A percentile compares a stretch with the other conserved stretches of the same genome.
These are phyloP conservation scores for Triplophysa yarkandensis DNA, from an alignment of 2,797 vertebrate species.

Conservation along the genomic window DNA sequence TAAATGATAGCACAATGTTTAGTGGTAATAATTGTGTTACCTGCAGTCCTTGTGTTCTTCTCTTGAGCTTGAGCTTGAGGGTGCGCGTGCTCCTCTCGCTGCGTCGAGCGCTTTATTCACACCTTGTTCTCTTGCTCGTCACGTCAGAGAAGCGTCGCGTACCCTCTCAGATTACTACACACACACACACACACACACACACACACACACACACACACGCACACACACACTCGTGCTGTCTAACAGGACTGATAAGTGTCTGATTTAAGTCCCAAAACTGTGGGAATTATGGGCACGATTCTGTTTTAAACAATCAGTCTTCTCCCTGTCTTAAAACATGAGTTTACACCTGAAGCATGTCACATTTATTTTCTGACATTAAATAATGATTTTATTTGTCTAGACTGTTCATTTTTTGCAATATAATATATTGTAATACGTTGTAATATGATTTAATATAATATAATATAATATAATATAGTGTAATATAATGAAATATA, in stretches of 20 bases:
- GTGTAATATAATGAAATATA: too few species aligned
- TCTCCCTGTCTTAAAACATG: too few species aligned
- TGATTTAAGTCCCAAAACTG: conserved; percentile 26
- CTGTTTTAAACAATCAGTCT: conserved; percentile 48
- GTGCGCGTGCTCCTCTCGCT: conserved; percentile 22
- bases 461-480: too few species aligned
- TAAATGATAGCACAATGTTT: too few species aligned
- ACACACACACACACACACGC: too few species aligned
- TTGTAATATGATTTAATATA: too few species aligned
- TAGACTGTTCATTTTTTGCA: too few species aligned
- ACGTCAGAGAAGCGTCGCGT: conserved; percentile 23
- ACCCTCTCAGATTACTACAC: conserved; percentile 10
- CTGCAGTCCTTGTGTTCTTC: conserved; percentile 18
- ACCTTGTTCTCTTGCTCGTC: conserved; percentile 57
- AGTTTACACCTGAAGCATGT: too few species aligned
- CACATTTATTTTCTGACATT: conserved; percentile 52
- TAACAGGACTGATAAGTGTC: conserved; percentile 5
- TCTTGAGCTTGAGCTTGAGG: conserved; percentile 6
- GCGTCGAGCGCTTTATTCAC: conserved; percentile 40
- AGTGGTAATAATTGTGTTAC: too few species aligned
- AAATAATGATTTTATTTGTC: too few species aligned
- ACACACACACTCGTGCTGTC: not conserved
- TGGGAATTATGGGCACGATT: too few species aligned
- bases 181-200: not conserved
- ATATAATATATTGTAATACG: too few species aligned